Percentiles rank a stretch among this genome's conserved stretches.
phyloP scores from a whole-genome alignment of 2,888 invertebrate genomes.

The Chrysotoxum bicinctum region DNA sequence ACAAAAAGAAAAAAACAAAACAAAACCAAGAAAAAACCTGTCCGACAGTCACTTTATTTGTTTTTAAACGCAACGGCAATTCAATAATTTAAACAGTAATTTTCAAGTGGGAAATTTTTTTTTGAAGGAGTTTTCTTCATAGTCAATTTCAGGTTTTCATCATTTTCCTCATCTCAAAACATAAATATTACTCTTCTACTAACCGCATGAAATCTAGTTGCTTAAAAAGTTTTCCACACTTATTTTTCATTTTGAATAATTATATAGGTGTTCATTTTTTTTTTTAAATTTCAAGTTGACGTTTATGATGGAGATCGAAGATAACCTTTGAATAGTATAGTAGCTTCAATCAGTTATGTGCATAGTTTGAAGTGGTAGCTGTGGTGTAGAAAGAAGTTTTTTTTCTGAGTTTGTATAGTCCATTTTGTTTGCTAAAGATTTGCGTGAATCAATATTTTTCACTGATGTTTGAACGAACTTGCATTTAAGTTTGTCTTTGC shows the following conservation, averaged over 20 bases:
- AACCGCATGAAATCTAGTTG: conserved; percentile 21
- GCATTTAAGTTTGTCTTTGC: conserved; percentile 4
- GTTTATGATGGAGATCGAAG: conserved; percentile 31
- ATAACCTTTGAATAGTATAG: conserved; percentile 25
- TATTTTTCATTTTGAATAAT: conserved; percentile 30
- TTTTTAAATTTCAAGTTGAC: background rate
- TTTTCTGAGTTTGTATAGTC: conserved; percentile 11
- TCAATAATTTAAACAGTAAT: conserved; percentile 60
- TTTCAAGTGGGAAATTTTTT: conserved; percentile 46
- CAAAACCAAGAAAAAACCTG: conserved; percentile 43
- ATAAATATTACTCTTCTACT: conserved; percentile 2
- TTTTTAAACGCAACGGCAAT: conserved; percentile 62
- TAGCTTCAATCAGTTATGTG: conserved; percentile 13
- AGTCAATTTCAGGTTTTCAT: conserved; percentile 14
- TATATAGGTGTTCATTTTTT: background rate
- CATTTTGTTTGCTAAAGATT: conserved; percentile 45
- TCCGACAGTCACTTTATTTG: conserved; percentile 59
- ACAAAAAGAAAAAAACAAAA: background rate
- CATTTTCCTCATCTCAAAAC: conserved; percentile 32
- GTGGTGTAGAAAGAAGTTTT: background rate
- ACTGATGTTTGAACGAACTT: conserved; percentile 14
- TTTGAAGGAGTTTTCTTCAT: conserved; percentile 36
- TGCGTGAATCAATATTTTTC: conserved; percentile 37
- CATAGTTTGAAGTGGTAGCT: conserved; percentile 11
- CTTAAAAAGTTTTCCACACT: conserved; percentile 35